These are phyloP conservation scores for Anguilla pacifica DNA, from an alignment of 2,797 vertebrate species.

Conservation along the genomic window DNA sequence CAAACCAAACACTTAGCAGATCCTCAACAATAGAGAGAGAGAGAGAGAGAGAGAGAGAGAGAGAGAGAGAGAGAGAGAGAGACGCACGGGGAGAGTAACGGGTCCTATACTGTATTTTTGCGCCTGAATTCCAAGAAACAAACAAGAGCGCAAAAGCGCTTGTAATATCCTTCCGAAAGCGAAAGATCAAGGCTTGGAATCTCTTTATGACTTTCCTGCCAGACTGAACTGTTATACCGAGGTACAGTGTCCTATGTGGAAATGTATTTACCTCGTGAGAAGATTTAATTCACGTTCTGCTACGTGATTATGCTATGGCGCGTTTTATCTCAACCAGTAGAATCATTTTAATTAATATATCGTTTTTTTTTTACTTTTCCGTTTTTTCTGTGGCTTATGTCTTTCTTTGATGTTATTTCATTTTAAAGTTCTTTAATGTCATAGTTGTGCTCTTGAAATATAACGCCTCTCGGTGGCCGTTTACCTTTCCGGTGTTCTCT, in stretches of 20 bases:
- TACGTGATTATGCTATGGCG: constrained; percentile 22
- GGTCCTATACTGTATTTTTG: constrained; percentile 61
- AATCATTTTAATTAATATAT: constrained; percentile 6
- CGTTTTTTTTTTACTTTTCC: not conserved
- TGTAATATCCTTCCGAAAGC: constrained; percentile 41
- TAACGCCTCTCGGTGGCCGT: constrained; percentile 16
- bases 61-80: constrained; percentile 29
- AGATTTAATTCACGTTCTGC: constrained; percentile 35
- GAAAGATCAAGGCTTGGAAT: constrained; percentile 34
- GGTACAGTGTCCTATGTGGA: constrained; percentile 46
- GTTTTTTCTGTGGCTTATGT: constrained; percentile 21
- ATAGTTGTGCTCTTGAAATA: constrained; percentile 16
- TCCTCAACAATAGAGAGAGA: constrained; percentile 36
- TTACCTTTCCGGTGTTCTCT: constrained; percentile 23
- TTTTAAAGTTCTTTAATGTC: constrained; percentile 11
- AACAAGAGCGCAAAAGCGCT: constrained; percentile 49
- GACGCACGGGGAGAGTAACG: constrained; percentile 43
- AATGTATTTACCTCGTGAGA: constrained; percentile 44
- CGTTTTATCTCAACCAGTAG: not conserved
- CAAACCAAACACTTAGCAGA: too few relatives aligned
- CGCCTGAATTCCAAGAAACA: constrained; percentile 61
- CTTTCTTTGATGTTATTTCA: not conserved
- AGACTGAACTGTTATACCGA: constrained; percentile 46
- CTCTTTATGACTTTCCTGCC: constrained; percentile 46
- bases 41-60: constrained; percentile 22